phyloP scores from a whole-genome alignment of 1,140 invertebrate genomes.

The Drosophila obscura region DNA sequence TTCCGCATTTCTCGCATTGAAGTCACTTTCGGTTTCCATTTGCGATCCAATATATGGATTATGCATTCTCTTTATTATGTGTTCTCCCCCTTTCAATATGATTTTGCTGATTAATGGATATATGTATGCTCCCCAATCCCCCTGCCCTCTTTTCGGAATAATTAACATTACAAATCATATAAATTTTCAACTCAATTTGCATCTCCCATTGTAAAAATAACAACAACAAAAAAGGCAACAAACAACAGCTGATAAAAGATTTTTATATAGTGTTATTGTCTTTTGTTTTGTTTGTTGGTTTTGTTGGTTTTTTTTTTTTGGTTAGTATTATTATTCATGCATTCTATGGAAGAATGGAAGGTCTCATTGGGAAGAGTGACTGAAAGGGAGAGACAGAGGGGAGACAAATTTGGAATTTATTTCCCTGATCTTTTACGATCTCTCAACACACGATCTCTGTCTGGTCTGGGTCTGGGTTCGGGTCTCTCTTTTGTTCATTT shows the following conservation, averaged over 20 bases:
- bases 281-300: constrained; percentile 13
- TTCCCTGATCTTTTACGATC: constrained; percentile 38
- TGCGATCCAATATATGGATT: constrained; percentile 22
- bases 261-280: constrained; percentile 19
- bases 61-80: constrained; percentile 62
- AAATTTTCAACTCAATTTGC: constrained; percentile 63
- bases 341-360: constrained; percentile 48
- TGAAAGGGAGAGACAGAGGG: too few species aligned
- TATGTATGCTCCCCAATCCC: not conserved
- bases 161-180: constrained; percentile 82
- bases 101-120: constrained; percentile 67
- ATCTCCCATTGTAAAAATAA: constrained; percentile 55
- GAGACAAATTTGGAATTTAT: too few species aligned
- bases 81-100: constrained; percentile 25
- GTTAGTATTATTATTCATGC: constrained; percentile 62
- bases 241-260: constrained; percentile 43
- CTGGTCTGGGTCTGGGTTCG: too few species aligned
- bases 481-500: constrained; percentile 50
- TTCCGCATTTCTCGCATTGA: constrained; percentile 61
- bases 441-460: constrained; percentile 13
- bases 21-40: constrained; percentile 67
- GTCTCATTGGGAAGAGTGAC: constrained; percentile 31
- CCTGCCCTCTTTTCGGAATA: constrained; percentile 30
- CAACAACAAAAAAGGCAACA: constrained; percentile 11
- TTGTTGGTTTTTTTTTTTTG: constrained; percentile 23